These are phyloP conservation scores for Pyrochroa serraticornis DNA, from an alignment of 2,888 invertebrate species.

Conservation along the genomic window DNA sequence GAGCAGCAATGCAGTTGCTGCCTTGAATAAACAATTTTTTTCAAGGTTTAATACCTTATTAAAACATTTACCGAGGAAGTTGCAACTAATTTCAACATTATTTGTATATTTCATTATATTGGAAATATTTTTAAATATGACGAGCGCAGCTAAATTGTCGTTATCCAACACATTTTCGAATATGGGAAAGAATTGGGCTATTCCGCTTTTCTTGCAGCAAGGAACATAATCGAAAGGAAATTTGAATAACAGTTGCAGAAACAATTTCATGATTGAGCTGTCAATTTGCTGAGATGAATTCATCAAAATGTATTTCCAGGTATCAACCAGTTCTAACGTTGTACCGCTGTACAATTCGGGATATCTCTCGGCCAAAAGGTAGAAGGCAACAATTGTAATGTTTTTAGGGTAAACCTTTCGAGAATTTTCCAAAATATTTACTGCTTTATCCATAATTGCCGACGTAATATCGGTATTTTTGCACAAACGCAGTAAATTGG, in stretches of 20 bases:
- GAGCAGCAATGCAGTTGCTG: constrained; percentile 4
- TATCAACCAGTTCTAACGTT: neutral
- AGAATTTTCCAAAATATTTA: neutral
- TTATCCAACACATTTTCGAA: constrained; percentile 34
- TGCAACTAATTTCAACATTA: constrained; percentile 4
- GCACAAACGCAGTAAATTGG: constrained; percentile 1
- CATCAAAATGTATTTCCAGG: constrained; percentile 15
- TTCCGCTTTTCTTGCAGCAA: neutral
- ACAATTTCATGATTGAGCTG: neutral
- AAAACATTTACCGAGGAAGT: constrained; percentile 21
- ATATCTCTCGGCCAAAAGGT: neutral
- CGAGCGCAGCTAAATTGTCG: constrained; percentile 30
- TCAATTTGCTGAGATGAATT: neutral
- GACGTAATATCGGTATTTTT: neutral
- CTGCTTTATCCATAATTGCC: neutral
- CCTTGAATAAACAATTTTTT: constrained; percentile 29
- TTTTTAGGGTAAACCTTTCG: neutral
- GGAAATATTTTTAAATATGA: constrained; percentile 29
- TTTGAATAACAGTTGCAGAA: constrained; percentile 4
- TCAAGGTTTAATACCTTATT: constrained; percentile 22
- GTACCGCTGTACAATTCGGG: neutral
- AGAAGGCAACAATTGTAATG: constrained; percentile 8
- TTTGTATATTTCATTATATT: constrained; percentile 7
- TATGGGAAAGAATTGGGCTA: constrained; percentile 4
- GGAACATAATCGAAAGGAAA: neutral